phyloP scores from a whole-genome alignment of 2,113 vertebrate species.

The Lepisosteus osseus region DNA sequence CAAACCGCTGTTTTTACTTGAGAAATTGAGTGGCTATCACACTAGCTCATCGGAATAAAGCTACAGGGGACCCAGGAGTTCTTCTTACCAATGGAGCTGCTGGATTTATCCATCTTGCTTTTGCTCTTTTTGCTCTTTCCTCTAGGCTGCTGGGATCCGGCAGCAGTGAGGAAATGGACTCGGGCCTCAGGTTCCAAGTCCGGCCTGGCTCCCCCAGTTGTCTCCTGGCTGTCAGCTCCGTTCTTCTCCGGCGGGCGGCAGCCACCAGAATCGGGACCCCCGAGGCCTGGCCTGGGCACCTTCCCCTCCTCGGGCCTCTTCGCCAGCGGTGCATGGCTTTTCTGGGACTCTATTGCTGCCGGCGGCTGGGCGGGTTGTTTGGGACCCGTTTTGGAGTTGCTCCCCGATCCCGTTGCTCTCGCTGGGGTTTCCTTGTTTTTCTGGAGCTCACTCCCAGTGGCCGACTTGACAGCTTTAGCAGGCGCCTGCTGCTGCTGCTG shows the following conservation, averaged over 20 bases:
- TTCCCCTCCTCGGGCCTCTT: conserved; percentile 57
- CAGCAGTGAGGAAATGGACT: conserved; percentile 31
- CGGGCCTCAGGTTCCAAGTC: conserved; percentile 58
- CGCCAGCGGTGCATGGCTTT: conserved; percentile 34
- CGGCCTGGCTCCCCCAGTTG: conserved; percentile 18
- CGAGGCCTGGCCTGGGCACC: conserved; percentile 54
- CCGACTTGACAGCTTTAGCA: conserved; percentile 55
- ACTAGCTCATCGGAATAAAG: too few relatives aligned
- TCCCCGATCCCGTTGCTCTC: conserved; percentile 35
- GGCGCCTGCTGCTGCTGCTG: conserved; percentile 62
- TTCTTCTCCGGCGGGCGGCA: conserved; percentile 65
- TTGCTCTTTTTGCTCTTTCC: conserved; percentile 87
- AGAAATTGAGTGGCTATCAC: too few relatives aligned
- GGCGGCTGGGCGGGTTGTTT: conserved; percentile 44
- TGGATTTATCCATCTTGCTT: conserved; percentile 85
- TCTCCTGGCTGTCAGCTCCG: conserved; percentile 48
- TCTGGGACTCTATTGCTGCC: conserved; percentile 42
- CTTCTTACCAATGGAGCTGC: conserved; percentile 77
- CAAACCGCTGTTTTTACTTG: too few relatives aligned
- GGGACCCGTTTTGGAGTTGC: conserved; percentile 42
- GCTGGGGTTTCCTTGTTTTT: conserved; percentile 60
- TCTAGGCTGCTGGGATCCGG: conserved; percentile 76
- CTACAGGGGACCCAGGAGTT: background rate
- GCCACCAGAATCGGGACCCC: conserved; percentile 41
- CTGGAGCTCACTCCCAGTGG: conserved; percentile 55